Evolutionary conservation across 2,113 vertebrate genomes (phyloP).

Genomic region (Herpailurus yagouaroundi): DNA sequence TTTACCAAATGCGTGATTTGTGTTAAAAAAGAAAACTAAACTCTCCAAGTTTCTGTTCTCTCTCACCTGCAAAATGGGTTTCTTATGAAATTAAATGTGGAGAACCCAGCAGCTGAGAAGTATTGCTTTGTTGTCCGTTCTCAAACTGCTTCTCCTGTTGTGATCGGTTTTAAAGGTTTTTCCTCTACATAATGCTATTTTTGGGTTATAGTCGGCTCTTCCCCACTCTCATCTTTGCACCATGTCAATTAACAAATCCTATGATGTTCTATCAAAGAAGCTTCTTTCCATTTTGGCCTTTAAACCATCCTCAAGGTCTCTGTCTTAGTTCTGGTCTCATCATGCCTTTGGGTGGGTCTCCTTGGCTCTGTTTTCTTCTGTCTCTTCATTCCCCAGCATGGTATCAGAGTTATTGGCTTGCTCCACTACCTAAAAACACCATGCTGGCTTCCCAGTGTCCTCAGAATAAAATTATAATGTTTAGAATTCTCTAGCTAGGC

Average conservation of each 20-base stretch:
- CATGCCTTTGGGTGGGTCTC: rapidly evolving
- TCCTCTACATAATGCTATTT: background rate
- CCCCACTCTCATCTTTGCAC: background rate
- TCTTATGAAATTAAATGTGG: background rate
- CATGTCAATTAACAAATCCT: background rate
- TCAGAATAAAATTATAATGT: background rate
- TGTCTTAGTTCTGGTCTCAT: background rate
- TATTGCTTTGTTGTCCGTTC: background rate
- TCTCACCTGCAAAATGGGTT: background rate
- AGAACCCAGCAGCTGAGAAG: background rate
- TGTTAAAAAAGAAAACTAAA: background rate
- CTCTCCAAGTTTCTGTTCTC: background rate
- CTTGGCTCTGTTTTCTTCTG: background rate
- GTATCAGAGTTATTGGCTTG: rapidly evolving
- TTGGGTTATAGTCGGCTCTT: background rate
- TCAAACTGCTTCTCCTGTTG: background rate
- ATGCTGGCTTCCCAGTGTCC: background rate
- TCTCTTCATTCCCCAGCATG: background rate
- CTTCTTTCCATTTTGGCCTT: background rate
- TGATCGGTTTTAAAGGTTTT: background rate
- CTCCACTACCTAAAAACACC: too few relatives aligned
- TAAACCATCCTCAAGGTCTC: background rate
- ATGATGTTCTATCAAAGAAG: background rate
- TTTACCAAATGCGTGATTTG: background rate
- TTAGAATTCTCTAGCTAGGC: background rate